Evolutionary conservation across 2,888 invertebrate genomes (phyloP).

Genomic region (Boloria selene): DNA sequence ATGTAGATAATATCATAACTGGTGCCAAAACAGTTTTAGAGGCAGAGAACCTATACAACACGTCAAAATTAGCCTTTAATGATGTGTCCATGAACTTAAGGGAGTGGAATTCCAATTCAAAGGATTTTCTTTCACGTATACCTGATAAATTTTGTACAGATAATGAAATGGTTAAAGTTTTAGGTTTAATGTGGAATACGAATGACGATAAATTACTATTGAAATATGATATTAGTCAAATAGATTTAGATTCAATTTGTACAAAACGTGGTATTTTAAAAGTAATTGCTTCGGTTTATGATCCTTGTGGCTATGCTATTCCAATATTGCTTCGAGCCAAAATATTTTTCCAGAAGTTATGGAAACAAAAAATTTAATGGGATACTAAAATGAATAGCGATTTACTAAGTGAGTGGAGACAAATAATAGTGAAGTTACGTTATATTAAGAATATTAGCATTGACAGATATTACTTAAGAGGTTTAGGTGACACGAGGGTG

Average conservation of each 20-base stretch:
- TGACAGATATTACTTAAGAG: not conserved
- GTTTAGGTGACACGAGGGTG: not conserved
- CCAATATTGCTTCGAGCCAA: slow-evolving; percentile 30
- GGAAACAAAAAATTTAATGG: slow-evolving; percentile 32
- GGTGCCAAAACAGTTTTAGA: slow-evolving; percentile 3
- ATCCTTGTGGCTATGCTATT: slow-evolving; percentile 23
- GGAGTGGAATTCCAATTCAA: slow-evolving; percentile 27
- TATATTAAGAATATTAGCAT: not conserved
- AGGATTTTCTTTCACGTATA: slow-evolving; percentile 16
- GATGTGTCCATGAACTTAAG: slow-evolving; percentile 26
- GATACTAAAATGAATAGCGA: slow-evolving; percentile 10
- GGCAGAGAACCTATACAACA: slow-evolving; percentile 1
- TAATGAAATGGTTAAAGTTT: not conserved
- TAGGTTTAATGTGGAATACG: slow-evolving; percentile 7
- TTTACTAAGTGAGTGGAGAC: slow-evolving; percentile 4
- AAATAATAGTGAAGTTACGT: not conserved
- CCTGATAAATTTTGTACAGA: not conserved
- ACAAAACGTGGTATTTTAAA: slow-evolving; percentile 23
- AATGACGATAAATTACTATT: no score
- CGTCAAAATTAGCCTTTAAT: slow-evolving; percentile 11
- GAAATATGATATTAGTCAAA: slow-evolving; percentile 9
- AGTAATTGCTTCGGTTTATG: no score
- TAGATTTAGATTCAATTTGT: slow-evolving; percentile 17
- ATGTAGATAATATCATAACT: slow-evolving; percentile 27
- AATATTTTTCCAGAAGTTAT: slow-evolving; percentile 30